Base-by-base conservation (phyloP, 1,140 invertebrate genomes). In the Drosophila paulistorum region DNA sequence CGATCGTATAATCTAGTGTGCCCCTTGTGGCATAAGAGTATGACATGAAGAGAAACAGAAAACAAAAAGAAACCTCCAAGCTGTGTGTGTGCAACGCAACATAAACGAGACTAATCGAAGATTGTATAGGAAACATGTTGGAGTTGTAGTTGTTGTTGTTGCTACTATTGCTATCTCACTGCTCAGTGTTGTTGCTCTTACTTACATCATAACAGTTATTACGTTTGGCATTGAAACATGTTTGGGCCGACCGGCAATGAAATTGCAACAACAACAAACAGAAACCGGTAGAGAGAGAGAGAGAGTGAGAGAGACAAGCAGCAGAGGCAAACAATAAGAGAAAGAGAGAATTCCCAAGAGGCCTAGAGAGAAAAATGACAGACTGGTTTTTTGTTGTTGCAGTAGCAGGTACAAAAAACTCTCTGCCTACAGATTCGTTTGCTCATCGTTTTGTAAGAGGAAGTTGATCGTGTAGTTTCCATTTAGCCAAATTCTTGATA, bases 181-280 rank as follows among this genome's bases (percentile, higher is more conserved):
- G 62, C 58, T 71, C 33, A 45, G 10, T 62, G 55, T 23, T 75
- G 68, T 45, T 69, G 59, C 58, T 57, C 48, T 68, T 60, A 90
- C 84, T 89, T 89, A 89, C 85, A 89, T 89, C 85, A 89, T 90
- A 87, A 84, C 84, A 70, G 87, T 87, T 87, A 90, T 90, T 90
- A 89, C 89, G 84, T 90, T 90, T 90, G 87, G 80, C 87, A 90
- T 90, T 90, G 87, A 89, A 90, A 83, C 82, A 83, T 71, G 82
- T 80, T 86, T 87, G 66, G 58, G 72, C 62, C 65, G 77, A 81
- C 79, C 83, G 83, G 83, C 83, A 87, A 84, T 87, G 84, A 87
- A 87, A 89, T 84, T 77, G 73, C 79, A 79, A 82, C 74, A 69
- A 70, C 55, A 77, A 78, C 54, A 82, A 68, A 74, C 58, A 71